phyloP scores from a whole-genome alignment of 2,113 vertebrate species.

The Colinus virginianus region DNA sequence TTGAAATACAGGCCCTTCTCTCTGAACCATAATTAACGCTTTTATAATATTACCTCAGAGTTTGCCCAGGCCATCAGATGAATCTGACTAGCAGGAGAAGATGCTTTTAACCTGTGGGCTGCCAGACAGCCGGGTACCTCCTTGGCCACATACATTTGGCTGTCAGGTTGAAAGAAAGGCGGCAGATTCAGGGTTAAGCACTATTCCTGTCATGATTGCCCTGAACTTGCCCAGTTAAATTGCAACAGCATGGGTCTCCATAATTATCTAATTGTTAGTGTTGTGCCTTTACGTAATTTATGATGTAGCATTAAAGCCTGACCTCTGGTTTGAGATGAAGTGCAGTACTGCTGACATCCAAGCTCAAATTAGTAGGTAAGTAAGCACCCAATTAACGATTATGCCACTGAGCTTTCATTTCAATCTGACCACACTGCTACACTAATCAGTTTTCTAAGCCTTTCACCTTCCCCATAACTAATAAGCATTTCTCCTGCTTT shows the following conservation, averaged over 20 bases:
- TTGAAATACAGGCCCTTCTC: conserved; percentile 48
- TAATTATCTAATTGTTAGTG: conserved; percentile 86
- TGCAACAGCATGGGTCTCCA: conserved; percentile 81
- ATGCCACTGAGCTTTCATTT: conserved; percentile 79
- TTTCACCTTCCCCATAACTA: conserved; percentile 81
- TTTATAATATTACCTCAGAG: conserved; percentile 70
- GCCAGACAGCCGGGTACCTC: conserved; percentile 38
- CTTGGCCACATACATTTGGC: not conserved
- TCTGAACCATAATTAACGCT: conserved; percentile 64
- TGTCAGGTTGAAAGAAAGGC: conserved; percentile 54
- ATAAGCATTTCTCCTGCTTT: conserved; percentile 78
- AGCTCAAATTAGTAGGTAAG: conserved; percentile 85
- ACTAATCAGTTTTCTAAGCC: conserved; percentile 81
- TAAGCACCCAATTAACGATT: conserved; percentile 83
- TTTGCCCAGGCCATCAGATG: conserved; percentile 39
- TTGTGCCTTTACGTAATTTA: conserved; percentile 83
- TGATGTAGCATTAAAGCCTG: conserved; percentile 82
- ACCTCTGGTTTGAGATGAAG: conserved; percentile 81
- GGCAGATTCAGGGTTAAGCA: conserved; percentile 77
- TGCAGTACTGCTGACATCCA: conserved; percentile 78
- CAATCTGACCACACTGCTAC: conserved; percentile 81
- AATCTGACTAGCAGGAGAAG: conserved; percentile 59
- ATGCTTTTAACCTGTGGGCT: conserved; percentile 67
- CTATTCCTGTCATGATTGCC: conserved; percentile 77
- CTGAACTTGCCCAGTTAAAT: conserved; percentile 81